Evolutionary conservation across 35 echinoderm and acorn worm species (phyloP), one percentile per base, ranked within the genome.

Genomic region (Nesometra sesokonis): DNA sequence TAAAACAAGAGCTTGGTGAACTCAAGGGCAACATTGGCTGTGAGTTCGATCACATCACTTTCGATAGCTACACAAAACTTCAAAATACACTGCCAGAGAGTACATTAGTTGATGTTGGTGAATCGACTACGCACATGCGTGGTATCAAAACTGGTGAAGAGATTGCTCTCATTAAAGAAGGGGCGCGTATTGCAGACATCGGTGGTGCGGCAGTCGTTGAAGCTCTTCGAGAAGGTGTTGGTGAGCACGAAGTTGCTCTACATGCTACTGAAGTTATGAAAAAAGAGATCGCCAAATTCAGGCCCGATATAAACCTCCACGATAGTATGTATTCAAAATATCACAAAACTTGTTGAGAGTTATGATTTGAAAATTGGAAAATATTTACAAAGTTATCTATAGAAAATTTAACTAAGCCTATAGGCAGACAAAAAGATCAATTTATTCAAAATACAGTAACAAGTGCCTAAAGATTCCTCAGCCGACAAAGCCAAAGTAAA

Each of bases 121-220:
- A 86, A 23, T 90, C 96, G n/a, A 92, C 87, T 8, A 99, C 94
- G 96, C 38, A 85, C 77, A 87, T 84, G 96, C 78, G 96, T 5
- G 81, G 92, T 84, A 87, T 89, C 17, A 99, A 99, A 87, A 94
- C 96, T 30, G 87, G 21, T 0, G 96, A 99, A 85, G 96, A 99
- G 86, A 92, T 94, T 11, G 92, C 87, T 9, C 86, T 90, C 32
- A 92, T 99, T 46, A 99, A 89, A 35, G 87, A 94, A 77, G 88
- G 93, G 27, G 90, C 96, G 79, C 78, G 93, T 21, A 90, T 99
- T 21, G 85, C 82, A 23, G 96, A 99, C 27, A 23, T 99, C 8
- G 96, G 96, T 8, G 96, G 90, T 4, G 85, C 77, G 19, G 96
- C 93, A 19, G 86, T 79, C 29, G 88, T 94, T 29, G 96, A 89